Base-by-base conservation (phyloP, 2,888 invertebrate species). In the Sarcophaga variegata region DNA sequence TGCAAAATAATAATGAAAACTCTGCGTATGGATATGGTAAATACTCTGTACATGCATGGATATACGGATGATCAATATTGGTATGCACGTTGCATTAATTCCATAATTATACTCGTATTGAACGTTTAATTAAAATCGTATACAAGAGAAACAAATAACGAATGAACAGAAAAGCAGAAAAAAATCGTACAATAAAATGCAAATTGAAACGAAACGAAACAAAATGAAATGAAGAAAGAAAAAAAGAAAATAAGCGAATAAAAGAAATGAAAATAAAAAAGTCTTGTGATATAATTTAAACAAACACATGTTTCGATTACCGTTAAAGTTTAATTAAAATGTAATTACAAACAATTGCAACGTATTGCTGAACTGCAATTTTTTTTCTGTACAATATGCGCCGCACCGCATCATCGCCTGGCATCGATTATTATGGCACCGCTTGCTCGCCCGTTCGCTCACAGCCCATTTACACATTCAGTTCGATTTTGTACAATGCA, bases 281-380 rank as follows among this genome's bases (percentile, higher is more conserved):
- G 69, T 70, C 70, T 71, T 64, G 37, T 10, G 77, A 37, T 70
- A 75, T 75, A 81, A 71, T 74, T 74, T 74, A 75, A 76, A 60
- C 54, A 76, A 83, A 81, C 86, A 86, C 86, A 86, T 86, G 86
- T 83, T 86, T 78, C 74, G 64, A 77, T 77, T 83, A 81, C 83
- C 86, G 86, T 83, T 86, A 83, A 83, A 81, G 63, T 86, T 86
- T 86, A 86, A 86, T 86, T 86, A 86, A 86, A 86, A 83, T 81
- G 86, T 78, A 83, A 83, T 86, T 83, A 81, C 86, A 81, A 86
- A 77, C 83, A 86, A 86, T 83, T 83, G 83, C 83, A 70, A n/a
- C 47, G 74, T 60, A 81, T 67, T 69, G 71, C 78, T 37, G 37
- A 8, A 37, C 0, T 37, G 37, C 10, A 37, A 37, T 37, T 37